Percentiles rank a stretch among this genome's conserved stretches.
Evolutionary conservation across 2,797 vertebrate species (phyloP).

Genomic region (Clamator glandarius): DNA sequence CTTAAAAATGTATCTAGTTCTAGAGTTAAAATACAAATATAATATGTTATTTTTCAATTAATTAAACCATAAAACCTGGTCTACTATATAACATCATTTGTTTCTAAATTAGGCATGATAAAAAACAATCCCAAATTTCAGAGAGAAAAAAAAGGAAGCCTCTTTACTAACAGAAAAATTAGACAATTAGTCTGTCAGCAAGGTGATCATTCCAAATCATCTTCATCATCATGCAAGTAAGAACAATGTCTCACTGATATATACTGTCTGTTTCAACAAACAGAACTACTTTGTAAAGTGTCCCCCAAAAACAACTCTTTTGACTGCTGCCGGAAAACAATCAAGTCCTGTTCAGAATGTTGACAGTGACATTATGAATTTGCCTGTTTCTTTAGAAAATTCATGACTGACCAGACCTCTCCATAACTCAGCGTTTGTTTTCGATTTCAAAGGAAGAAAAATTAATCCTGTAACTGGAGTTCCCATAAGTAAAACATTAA

Average conservation of each 20-base stretch:
- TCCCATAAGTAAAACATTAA: slow-evolving; percentile 4
- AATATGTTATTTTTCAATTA: neutral
- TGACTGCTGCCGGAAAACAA: neutral
- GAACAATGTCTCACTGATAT: neutral
- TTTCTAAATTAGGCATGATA: neutral
- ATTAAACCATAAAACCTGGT: neutral
- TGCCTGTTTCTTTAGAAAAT: neutral
- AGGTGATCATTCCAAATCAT: neutral
- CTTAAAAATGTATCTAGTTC: neutral
- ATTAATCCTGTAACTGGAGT: neutral
- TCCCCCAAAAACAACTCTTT: neutral
- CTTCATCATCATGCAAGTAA: neutral
- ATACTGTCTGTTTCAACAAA: neutral
- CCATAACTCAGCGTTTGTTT: neutral
- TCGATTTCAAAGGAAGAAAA: neutral
- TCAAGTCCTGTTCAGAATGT: neutral
- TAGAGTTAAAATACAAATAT: neutral
- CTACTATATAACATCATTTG: neutral
- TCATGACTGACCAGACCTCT: neutral
- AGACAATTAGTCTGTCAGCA: neutral
- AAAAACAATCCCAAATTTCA: neutral
- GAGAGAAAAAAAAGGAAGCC: neutral
- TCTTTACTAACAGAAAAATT: neutral
- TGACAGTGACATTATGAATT: neutral
- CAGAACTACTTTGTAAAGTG: neutral